Conservation (phyloP, 1,140 invertebrate species). For the Trachymyrmex septentrionalis region DNA sequence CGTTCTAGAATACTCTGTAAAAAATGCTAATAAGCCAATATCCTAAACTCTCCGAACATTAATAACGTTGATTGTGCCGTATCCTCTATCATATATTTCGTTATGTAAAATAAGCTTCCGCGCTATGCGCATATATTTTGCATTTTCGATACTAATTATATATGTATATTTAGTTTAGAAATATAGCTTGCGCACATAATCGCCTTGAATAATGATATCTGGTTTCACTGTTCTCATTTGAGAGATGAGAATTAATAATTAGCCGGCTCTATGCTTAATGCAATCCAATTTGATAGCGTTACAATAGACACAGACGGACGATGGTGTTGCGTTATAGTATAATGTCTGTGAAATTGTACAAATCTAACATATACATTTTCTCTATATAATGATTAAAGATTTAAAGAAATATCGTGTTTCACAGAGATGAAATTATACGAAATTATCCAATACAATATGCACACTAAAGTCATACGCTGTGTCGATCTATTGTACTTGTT, state of each 20-base stretch:
- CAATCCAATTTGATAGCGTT: constrained; percentile 31
- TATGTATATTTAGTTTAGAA: constrained; percentile 64
- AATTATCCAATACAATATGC: not conserved
- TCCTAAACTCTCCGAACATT: not conserved
- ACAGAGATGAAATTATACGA: not conserved
- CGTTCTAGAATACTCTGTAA: not conserved
- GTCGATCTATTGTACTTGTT: not conserved
- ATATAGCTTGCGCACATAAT: constrained; percentile 61
- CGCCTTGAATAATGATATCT: constrained; percentile 14
- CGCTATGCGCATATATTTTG: constrained; percentile 71
- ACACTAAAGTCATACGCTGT: not conserved
- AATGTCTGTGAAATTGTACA: constrained; percentile 70
- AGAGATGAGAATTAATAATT: not conserved
- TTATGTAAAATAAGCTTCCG: constrained; percentile 71
- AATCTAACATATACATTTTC: constrained; percentile 71
- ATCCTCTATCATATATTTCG: not conserved
- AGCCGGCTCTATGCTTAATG: constrained; percentile 14
- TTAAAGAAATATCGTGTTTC: constrained; percentile 9
- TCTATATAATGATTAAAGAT: constrained; percentile 42
- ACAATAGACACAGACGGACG: constrained; percentile 34
- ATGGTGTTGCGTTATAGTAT: constrained; percentile 38
- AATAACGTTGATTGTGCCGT: not conserved
- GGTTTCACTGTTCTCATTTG: constrained; percentile 1
- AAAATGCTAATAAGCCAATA: not conserved
- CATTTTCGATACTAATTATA: constrained; percentile 74